Evolutionary conservation across 1,140 invertebrate genomes (phyloP).

Genomic region (Halictus rubicundus): DNA sequence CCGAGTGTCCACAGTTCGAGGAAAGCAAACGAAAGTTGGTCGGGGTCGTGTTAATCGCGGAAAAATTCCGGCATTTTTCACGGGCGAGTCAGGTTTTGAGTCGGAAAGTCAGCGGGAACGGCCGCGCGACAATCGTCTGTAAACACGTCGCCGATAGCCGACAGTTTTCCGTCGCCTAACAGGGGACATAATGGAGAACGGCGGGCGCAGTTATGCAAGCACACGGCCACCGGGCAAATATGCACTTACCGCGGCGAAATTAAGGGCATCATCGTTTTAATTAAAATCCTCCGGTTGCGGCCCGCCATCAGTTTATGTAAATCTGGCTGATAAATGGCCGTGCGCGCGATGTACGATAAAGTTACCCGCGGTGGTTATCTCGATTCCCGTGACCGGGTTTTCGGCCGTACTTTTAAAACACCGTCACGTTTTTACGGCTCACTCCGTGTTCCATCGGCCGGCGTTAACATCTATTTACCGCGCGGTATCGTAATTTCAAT

Average conservation of each 20-base stretch:
- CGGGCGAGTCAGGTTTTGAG: too few species aligned
- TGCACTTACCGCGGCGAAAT: constrained; percentile 38
- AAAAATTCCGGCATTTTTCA: too few species aligned
- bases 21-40: too few species aligned
- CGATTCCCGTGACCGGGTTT: constrained; percentile 43
- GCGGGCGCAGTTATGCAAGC: constrained; percentile 27
- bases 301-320: constrained; percentile 59
- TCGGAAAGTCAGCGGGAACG: neutral
- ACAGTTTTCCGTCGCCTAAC: constrained; percentile 13
- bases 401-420: constrained; percentile 47
- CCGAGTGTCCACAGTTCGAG: too few species aligned
- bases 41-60: too few species aligned
- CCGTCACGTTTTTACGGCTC: constrained; percentile 42
- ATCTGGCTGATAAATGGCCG: constrained; percentile 55
- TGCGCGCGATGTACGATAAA: constrained; percentile 40
- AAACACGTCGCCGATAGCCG: constrained; percentile 2
- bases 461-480: constrained; percentile 8
- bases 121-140: too few species aligned
- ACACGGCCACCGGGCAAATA: constrained; percentile 20
- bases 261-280: constrained; percentile 63
- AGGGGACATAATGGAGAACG: constrained; percentile 2
- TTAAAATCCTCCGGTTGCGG: constrained; percentile 52
- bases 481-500: neutral
- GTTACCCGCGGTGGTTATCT: constrained; percentile 44
- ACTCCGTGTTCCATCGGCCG: constrained; percentile 5